phyloP scores from a whole-genome alignment of 2,797 vertebrate species.

The Pantherophis alleghaniensis region DNA sequence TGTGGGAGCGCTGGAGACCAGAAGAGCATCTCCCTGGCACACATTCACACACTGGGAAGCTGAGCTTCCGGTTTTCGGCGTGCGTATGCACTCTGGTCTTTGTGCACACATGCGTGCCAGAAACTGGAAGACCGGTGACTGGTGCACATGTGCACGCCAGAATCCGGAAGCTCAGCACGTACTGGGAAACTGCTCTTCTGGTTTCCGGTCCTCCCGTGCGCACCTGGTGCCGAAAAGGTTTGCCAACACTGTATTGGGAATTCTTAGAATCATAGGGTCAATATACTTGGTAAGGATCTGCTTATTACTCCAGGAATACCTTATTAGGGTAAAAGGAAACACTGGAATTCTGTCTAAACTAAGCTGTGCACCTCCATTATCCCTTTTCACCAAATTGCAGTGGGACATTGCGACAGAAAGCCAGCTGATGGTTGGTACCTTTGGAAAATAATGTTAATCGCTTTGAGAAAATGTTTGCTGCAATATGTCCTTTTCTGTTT shows the following conservation, averaged over 20 bases:
- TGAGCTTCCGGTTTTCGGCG: no score
- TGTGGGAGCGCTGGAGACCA: no score
- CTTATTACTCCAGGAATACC: not conserved
- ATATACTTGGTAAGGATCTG: not conserved
- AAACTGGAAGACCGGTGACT: no score
- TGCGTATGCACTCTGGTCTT: no score
- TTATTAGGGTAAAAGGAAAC: not conserved
- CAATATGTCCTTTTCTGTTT: slow-evolving; percentile 12
- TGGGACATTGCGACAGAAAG: not conserved
- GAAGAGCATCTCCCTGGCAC: no score
- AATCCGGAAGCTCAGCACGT: no score
- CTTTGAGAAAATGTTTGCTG: not conserved
- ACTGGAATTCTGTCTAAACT: not conserved
- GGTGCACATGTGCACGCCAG: no score
- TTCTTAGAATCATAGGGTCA: not conserved
- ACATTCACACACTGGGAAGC: no score
- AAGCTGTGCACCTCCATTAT: not conserved
- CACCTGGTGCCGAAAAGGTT: no score
- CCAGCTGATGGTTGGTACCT: not conserved
- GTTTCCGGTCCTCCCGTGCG: no score
- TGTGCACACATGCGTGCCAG: no score
- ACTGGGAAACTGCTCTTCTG: no score
- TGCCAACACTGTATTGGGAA: not conserved
- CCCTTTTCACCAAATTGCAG: not conserved
- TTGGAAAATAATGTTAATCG: slow-evolving; percentile 14